Conservation (phyloP, 2,888 invertebrate genomes). For the Xanthostigma xanthostigma region DNA sequence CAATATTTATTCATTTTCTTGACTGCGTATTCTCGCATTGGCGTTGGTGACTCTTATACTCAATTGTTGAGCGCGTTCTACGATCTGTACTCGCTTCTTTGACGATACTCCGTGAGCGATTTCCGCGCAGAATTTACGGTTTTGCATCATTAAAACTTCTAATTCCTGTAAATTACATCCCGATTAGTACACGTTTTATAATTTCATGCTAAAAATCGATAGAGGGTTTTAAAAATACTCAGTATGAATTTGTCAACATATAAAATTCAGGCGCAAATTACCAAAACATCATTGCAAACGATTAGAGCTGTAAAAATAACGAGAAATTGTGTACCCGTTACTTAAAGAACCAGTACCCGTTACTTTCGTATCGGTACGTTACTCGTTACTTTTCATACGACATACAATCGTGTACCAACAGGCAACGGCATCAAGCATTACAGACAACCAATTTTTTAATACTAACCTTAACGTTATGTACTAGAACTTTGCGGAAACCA, state of each 20-base stretch:
- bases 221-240: slow-evolving; percentile 9
- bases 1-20: slow-evolving; percentile 86
- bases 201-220: slow-evolving; percentile 4
- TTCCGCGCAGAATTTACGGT: slow-evolving; percentile 92
- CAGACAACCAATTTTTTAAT: no score
- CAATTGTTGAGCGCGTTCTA: slow-evolving; percentile 91
- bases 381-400: no score
- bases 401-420: no score
- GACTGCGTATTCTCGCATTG: slow-evolving; percentile 89
- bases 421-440: no score
- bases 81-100: slow-evolving; percentile 92
- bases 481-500: slow-evolving; percentile 91
- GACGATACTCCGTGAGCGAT: slow-evolving; percentile 95
- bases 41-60: slow-evolving; percentile 93
- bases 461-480: slow-evolving; percentile 69
- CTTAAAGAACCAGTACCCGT: no score
- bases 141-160: slow-evolving; percentile 98
- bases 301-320: no score
- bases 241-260: slow-evolving; percentile 21
- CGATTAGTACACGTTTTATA: no score
- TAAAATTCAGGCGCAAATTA: slow-evolving; percentile 29
- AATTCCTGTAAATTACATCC: slow-evolving; percentile 52
- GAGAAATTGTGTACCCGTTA: no score
- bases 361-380: no score
- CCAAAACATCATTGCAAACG: slow-evolving; percentile 24